A percentile compares a stretch with the other conserved stretches of the same genome.
phyloP scores from a whole-genome alignment of 2,113 vertebrate genomes.

The Panurus biarmicus region DNA sequence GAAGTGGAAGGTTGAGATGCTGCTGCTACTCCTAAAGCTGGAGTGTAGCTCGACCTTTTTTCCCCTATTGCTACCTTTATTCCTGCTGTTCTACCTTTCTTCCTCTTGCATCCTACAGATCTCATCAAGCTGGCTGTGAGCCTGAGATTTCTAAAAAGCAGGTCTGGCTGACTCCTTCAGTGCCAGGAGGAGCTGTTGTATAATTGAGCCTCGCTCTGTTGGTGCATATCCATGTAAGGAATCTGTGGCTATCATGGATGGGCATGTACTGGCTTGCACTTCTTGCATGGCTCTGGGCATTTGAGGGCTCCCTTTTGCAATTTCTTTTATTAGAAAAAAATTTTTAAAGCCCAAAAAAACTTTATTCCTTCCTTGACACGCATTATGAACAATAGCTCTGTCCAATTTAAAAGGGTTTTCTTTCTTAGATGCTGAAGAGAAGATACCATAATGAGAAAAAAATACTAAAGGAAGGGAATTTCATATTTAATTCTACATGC shows the following conservation, averaged over 20 bases:
- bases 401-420: background rate
- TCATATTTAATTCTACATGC: background rate
- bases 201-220: background rate
- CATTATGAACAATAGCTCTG: background rate
- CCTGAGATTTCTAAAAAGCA: background rate
- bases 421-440: background rate
- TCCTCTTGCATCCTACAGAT: background rate
- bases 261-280: background rate
- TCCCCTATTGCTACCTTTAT: background rate
- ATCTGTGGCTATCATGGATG: background rate
- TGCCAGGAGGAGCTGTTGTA: background rate
- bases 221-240: background rate
- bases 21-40: background rate
- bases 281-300: background rate
- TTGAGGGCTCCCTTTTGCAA: background rate
- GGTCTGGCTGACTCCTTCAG: background rate
- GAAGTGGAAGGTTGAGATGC: background rate
- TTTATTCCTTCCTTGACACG: background rate
- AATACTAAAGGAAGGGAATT: background rate
- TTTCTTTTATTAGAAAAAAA: background rate
- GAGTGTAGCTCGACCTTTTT: background rate
- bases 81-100: background rate
- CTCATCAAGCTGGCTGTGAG: background rate
- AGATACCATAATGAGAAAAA: background rate
- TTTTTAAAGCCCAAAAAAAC: background rate